phyloP scores from a whole-genome alignment of 2,888 invertebrate species.

The Cyclophora albipunctata region DNA sequence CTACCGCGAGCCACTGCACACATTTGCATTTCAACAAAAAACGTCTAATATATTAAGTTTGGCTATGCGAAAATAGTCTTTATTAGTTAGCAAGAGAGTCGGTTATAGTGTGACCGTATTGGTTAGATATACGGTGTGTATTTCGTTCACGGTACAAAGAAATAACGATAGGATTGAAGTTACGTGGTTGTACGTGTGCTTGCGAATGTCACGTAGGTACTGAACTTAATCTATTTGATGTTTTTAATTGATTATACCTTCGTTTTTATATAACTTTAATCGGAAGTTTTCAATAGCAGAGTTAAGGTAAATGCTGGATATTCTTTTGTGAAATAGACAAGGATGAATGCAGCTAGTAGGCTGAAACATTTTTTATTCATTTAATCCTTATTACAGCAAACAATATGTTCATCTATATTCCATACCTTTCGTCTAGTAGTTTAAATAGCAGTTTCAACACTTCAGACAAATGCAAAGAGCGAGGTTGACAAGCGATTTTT shows the following conservation, averaged over 20 bases:
- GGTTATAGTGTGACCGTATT: conserved; percentile 3
- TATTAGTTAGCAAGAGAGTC: conserved; percentile 9
- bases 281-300: too few relatives aligned
- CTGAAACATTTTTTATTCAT: too few relatives aligned
- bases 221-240: conserved; percentile 38
- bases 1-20: conserved; percentile 54
- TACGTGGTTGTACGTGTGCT: conserved; percentile 53
- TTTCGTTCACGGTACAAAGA: conserved; percentile 35
- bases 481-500: too few relatives aligned
- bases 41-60: conserved; percentile 27
- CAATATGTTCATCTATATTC: too few relatives aligned
- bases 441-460: too few relatives aligned
- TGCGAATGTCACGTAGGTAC: conserved; percentile 58
- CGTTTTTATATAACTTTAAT: too few relatives aligned
- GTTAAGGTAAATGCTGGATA: too few relatives aligned
- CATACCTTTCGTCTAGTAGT: too few relatives aligned
- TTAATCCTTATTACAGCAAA: too few relatives aligned
- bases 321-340: too few relatives aligned
- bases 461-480: too few relatives aligned
- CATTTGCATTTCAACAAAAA: conserved; percentile 36
- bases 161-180: conserved; percentile 48
- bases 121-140: conserved; percentile 22
- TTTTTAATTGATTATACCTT: conserved; percentile 23
- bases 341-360: too few relatives aligned
- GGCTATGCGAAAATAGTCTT: conserved; percentile 6